Base-by-base conservation (phyloP, 92 coral and sea anemone species). In the Palythoa heliodiscus region DNA sequence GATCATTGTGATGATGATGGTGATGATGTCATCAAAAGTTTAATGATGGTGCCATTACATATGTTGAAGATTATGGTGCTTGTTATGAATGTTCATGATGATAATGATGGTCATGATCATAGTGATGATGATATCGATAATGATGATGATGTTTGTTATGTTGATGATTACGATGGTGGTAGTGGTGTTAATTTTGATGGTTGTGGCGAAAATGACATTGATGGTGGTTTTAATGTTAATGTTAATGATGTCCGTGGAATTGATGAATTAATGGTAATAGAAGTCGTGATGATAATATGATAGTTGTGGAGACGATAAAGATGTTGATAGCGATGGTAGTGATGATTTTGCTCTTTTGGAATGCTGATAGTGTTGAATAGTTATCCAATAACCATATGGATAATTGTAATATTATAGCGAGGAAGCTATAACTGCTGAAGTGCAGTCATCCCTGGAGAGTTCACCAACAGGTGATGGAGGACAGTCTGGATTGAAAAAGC, bases 401-500 rank as follows among this genome's bases (percentile, higher is more conserved):
- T 66, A 24, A 37, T 58, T 35, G 9, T 72, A 2, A 72, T 76
- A n/a, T 43, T 63, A 3, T 5, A 80, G 84, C 22, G 84, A 80
- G 23, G 84, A 47, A 40, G 40, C 84, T 11, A 24, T 80, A 13
- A 64, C 74, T 64, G 61, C 84, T 9, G 84, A 80, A 66, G 60
- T 63, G 7, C 73, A 80, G 20, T 39, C 74, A 43, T 80, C 73
- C 35, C 73, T 63, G 74, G 84, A 80, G 74, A 66, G 61, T 48
- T 35, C 14, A 22, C 63, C 84, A 4, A 17, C 74, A 80, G 73
- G 11, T 64, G 84, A 35, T 47, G 73, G 75, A 25, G 22, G 50
- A 20, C 73, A 76, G 73, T 77, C 55, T 73, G 81, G 87, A 14
- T 60, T 87, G 72, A 39, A 63, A 19, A 84, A 25, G 23, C 16